Evolutionary conservation across 2,888 invertebrate genomes (phyloP), one percentile per base, ranked within the genome.

Genomic region (Melipona bicolor): DNA sequence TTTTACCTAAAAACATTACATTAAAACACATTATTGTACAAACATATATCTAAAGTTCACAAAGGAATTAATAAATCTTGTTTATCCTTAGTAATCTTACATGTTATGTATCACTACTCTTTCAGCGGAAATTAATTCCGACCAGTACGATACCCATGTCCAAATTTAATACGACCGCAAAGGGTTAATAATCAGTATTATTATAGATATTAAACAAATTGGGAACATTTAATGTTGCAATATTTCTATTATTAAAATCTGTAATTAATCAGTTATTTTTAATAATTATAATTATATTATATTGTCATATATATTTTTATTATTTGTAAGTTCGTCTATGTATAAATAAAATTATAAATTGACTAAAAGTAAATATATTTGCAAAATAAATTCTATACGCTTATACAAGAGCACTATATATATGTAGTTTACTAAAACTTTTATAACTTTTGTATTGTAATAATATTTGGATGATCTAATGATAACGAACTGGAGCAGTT

Each of bases 401-500:
- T 56, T 54, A 32, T 49, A 68, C 49, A n/a, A 21, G 64, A 36
- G 52, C 17, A 54, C 24, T 24, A 32, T 36, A 36, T 36, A 36
- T 36, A 9, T 36, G 9, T 59, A 68, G n/a, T 49, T 27, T 50
- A n/a, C 27, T 59, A 49, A 32, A 27, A 56, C 13, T 56, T 52
- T 4, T 43, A 49, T 67, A 27, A 50, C 52, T 77, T 62, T 62
- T 32, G 17, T 52, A 54, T 19, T 43, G 4, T 36, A 19, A 36
- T 21, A 15, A 36, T 50, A 21, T 69, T 27, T 43, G 19, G 13
- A 32, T 64, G 36, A 24, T 54, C 19, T 79, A 81, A 59, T 65
- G 9, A 32, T 70, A 72, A 80, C 59, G 64, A 82, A 74, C 56
- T 69, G 50, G 65, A 70, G 67, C 61, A 68, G 75, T 77, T 71